Evolutionary conservation across 2,888 invertebrate species (phyloP).

Genomic region (Helobdella robusta): DNA sequence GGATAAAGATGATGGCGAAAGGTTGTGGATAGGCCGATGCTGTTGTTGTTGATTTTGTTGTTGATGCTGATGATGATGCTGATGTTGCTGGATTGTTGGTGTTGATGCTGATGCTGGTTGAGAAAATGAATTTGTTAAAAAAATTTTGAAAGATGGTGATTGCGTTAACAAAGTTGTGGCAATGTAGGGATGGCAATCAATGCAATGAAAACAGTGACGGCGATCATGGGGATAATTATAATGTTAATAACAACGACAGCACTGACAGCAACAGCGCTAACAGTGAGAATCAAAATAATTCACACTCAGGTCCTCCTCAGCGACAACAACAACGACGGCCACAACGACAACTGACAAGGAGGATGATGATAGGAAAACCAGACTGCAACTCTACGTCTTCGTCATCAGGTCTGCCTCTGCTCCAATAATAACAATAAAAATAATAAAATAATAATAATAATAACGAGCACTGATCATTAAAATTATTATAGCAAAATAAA

Average conservation of each 20-base stretch:
- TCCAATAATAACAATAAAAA: not conserved
- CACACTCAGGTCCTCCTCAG: not conserved
- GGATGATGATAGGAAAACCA: constrained; percentile 87
- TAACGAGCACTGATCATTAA: not conserved
- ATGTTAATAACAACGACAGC: not conserved
- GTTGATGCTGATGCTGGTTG: too few relatives aligned
- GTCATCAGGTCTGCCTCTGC: too few relatives aligned
- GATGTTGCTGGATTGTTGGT: too few relatives aligned
- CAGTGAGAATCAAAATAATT: not conserved
- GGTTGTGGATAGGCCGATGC: too few relatives aligned
- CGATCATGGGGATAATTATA: not conserved
- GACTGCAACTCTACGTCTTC: constrained; percentile 93
- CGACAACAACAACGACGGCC: not conserved
- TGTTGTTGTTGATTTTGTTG: too few relatives aligned
- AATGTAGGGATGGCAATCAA: not conserved
- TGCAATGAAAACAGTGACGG: not conserved
- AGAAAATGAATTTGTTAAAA: too few relatives aligned
- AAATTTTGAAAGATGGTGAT: not conserved
- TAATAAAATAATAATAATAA: not conserved
- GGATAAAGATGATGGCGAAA: constrained; percentile 56
- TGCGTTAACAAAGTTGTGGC: not conserved
- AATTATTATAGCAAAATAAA: not conserved
- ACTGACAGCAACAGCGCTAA: not conserved
- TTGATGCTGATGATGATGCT: too few relatives aligned
- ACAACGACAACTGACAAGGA: constrained; percentile 63